These are phyloP conservation scores for Pseudopodoces humilis DNA, from an alignment of 2,113 vertebrate species.

Conservation along the genomic window DNA sequence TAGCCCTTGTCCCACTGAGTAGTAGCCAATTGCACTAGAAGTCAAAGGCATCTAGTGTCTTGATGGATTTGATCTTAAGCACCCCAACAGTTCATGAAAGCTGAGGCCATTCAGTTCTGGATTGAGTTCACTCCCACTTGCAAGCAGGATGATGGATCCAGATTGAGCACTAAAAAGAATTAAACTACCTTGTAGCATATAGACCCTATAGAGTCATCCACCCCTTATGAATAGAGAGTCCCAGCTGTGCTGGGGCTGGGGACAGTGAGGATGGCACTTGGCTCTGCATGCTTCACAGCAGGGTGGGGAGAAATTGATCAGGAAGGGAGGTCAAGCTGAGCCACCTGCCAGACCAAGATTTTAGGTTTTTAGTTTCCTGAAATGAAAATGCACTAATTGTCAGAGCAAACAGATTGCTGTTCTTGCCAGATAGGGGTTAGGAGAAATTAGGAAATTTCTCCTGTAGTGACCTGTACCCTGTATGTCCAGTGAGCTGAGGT, in stretches of 20 bases:
- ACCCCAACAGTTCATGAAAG: not conserved
- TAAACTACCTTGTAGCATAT: not conserved
- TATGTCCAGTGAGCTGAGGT: not conserved
- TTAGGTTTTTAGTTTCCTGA: not conserved
- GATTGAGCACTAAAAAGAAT: not conserved
- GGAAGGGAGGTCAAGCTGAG: not conserved
- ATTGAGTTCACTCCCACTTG: not conserved
- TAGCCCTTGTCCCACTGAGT: not conserved
- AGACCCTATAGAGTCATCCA: not conserved
- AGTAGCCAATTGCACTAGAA: not conserved
- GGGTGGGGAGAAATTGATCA: not conserved
- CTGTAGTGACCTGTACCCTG: no score
- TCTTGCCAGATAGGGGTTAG: not conserved
- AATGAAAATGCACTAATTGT: not conserved
- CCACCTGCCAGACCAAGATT: accelerated
- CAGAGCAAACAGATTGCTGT: not conserved
- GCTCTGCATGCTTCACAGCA: not conserved
- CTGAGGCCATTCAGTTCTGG: not conserved
- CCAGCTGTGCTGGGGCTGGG: not conserved
- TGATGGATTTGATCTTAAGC: not conserved
- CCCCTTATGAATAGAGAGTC: not conserved
- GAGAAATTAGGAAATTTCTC: not conserved
- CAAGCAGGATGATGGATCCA: not conserved
- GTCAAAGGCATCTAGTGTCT: not conserved
- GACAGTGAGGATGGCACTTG: not conserved